A percentile compares a stretch with the other conserved stretches of the same genome.
Evolutionary conservation across 2,888 invertebrate species (phyloP).

Genomic region (Scelioninae gen. 1): DNA sequence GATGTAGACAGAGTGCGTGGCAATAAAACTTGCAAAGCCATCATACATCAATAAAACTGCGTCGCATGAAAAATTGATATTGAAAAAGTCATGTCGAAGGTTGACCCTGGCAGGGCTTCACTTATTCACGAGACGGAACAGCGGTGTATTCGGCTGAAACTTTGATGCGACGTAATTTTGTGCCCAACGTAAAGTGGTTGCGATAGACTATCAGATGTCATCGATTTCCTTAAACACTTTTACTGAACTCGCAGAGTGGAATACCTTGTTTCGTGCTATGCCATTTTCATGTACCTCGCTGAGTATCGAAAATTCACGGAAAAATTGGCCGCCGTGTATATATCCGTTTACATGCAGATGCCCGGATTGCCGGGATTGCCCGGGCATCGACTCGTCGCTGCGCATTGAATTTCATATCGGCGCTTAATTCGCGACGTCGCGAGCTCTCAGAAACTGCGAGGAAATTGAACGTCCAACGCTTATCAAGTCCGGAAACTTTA

Average conservation of each 20-base stretch:
- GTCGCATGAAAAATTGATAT: conserved; percentile 31
- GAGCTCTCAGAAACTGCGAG: not conserved
- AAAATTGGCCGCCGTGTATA: not conserved
- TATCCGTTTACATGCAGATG: conserved; percentile 7
- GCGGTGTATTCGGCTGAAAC: conserved; percentile 14
- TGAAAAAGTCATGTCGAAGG: conserved; percentile 21
- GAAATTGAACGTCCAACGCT: conserved; percentile 25
- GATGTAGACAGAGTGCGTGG: too few relatives aligned
- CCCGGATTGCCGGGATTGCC: conserved; percentile 4
- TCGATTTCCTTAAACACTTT: conserved; percentile 53
- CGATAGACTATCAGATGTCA: conserved; percentile 37
- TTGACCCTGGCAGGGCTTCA: conserved; percentile 4
- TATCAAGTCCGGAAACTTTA: conserved; percentile 22
- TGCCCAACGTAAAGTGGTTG: conserved; percentile 11
- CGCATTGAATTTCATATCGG: conserved; percentile 7
- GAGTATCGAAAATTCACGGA: conserved; percentile 3
- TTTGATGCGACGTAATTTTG: conserved; percentile 31
- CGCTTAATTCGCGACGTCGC: conserved; percentile 25
- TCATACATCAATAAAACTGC: conserved; percentile 25
- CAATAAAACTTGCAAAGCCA: conserved; percentile 22
- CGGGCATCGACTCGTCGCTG: not conserved
- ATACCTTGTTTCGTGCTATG: conserved; percentile 29
- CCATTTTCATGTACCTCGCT: conserved; percentile 11
- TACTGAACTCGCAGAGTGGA: conserved; percentile 33
- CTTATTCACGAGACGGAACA: conserved; percentile 40